Evolutionary conservation across 2,113 vertebrate species (phyloP), one percentile per base, ranked within the genome.

Genomic region (Atractosteus spatula): DNA sequence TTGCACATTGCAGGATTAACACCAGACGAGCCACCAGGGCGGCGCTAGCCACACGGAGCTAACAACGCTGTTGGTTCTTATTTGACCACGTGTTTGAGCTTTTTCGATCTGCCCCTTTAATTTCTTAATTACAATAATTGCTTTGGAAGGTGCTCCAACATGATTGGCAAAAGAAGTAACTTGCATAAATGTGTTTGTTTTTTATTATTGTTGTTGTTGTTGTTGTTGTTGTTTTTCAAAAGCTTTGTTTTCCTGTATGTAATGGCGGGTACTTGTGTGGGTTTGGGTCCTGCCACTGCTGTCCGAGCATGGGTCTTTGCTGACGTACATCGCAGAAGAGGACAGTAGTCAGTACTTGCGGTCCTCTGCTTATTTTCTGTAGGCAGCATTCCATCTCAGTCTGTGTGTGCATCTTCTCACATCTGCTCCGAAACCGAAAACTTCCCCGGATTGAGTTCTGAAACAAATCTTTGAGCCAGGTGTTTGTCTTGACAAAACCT

Each of bases 1-100:
- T 59, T 57, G 54, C 71, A 63, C n/a, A 29, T 56, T 12, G 7
- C 51, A 66, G 8, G 62, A 56, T 65, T 72, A 55, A 72, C 47
- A 16, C 13, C 54, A 0, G 16, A 41, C 3, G 54, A n/a, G 47
- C 13, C 13, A 11, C 45, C 69, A 63, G 43, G 6, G 55, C 16
- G n/a, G 47, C 3, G 3, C 16, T 17, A 29, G 13, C 4, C 13
- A 12, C 55, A 57, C 6, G 3, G 41, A 17, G 41, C 57, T 62
- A 71, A 63, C 45, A 70, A 67, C 13, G 55, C 55, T 57, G 56
- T 13, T 41, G 51, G 14, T 66, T 67, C 11, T 59, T 7, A 59
- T 55, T 4, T 29, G 12, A 59, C 43, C 43, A 55, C n/a, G 43
- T 71, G 59, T n/a, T 7, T 55, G 8, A 29, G 7, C 67, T 68